Evolutionary conservation across 2,888 invertebrate genomes (phyloP), one percentile per base, ranked within the genome.

Genomic region (Phyllotreta cruciferae): DNA sequence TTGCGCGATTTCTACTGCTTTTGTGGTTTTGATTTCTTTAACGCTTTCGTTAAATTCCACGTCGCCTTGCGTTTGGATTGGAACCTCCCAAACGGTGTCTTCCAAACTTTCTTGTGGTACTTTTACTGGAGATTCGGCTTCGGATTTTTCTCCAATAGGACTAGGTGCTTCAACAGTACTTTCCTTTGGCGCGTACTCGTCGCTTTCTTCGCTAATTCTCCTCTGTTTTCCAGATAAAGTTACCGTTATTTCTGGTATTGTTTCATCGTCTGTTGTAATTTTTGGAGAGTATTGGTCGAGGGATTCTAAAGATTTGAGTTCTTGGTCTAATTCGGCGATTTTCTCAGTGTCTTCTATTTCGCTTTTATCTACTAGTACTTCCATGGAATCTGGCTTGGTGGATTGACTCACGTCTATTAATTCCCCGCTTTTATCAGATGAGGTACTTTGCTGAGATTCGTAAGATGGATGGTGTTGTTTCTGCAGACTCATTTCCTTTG

Each of bases 41-140:
- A 78, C 79, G 66, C 77, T 77, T 71, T 82, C 80, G 44, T 79
- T 80, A 58, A 79, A 75, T 9, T 75, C 70, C 14, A 72, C 71
- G 49, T 71, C 73, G 37, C 74, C 71, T 61, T 81, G 78, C 36
- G 82, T 80, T 74, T 83, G 80, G 4, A 84, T 78, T 10, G 83
- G 80, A 13, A 83, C 83, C 76, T 84, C 84, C 84, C 84, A 84
- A 34, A 84, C 79, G 1, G 82, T 81, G 72, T 85, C 83, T 62
- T 83, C 82, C 13, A 83, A 75, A 65, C 82, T 80, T 73, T 84
- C 82, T 73, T 83, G 80, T 1, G 83, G 81, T 62, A 81, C 78
- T 60, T 82, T 77, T 13, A 83, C 76, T 7, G 79, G 76, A 1
- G 79, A 67, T 56, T 65, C 68, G 10, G 61, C 66, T 60, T 71